Conservation (phyloP, 2,888 invertebrate genomes). For the Slavum lentiscoides region DNA sequence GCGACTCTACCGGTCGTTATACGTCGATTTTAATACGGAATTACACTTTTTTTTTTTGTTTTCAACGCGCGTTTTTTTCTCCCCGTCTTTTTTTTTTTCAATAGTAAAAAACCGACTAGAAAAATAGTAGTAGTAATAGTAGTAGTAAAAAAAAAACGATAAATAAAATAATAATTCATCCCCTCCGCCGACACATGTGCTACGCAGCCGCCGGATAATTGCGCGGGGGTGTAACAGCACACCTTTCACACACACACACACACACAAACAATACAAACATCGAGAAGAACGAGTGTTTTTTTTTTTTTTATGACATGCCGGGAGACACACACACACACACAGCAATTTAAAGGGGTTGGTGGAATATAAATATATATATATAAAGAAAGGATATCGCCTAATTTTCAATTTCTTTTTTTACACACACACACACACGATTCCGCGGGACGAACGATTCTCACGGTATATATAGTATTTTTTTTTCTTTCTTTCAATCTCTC, state of each 20-base stretch:
- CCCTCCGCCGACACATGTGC: constrained; percentile 27
- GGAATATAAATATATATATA: constrained; percentile 13
- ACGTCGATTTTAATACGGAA: too few species aligned
- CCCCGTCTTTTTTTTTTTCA: neutral
- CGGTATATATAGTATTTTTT: constrained; percentile 14
- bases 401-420: constrained; percentile 48
- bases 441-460: constrained; percentile 30
- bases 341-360: constrained; percentile 51
- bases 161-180: constrained; percentile 37
- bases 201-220: constrained; percentile 51
- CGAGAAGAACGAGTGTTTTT: constrained; percentile 30
- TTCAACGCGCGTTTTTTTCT: neutral
- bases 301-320: constrained; percentile 27
- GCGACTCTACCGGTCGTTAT: too few species aligned
- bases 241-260: constrained; percentile 45
- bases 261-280: constrained; percentile 42
- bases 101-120: constrained; percentile 19
- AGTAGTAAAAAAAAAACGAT: constrained; percentile 2
- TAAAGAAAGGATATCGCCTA: constrained; percentile 51
- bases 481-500: constrained; percentile 10
- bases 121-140: neutral
- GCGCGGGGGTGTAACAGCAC: constrained; percentile 53
- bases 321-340: constrained; percentile 17
- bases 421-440: constrained; percentile 11
- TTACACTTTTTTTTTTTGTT: too few species aligned